Conservation (phyloP, 2,113 vertebrate species). For the Ivindomyrus marchei region DNA sequence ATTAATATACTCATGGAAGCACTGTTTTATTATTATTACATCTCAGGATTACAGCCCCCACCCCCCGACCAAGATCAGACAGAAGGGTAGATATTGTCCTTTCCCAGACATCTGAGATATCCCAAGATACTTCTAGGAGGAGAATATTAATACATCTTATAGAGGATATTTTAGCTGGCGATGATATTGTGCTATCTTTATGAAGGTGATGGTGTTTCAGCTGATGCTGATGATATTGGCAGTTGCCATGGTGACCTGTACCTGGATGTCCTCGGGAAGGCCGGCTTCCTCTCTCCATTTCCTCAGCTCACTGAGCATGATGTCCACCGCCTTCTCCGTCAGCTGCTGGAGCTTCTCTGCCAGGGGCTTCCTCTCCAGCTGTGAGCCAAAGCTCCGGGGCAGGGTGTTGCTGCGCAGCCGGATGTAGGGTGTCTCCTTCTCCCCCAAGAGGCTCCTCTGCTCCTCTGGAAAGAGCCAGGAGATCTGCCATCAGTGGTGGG, state of each 20-base stretch:
- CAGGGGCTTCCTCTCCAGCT: constrained; percentile 79
- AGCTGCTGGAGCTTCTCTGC: constrained; percentile 70
- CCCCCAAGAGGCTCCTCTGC: constrained; percentile 80
- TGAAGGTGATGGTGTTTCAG: neutral
- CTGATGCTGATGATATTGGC: neutral
- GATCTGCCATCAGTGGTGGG: neutral
- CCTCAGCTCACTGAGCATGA: constrained; percentile 59
- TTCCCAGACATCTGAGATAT: neutral
- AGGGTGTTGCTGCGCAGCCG: constrained; percentile 93
- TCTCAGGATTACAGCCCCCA: neutral
- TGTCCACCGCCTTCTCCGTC: constrained; percentile 73
- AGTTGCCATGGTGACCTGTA: constrained; percentile 31
- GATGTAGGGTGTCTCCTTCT: constrained; percentile 74
- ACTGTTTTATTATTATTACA: neutral
- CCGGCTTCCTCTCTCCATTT: constrained; percentile 72
- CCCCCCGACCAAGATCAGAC: neutral
- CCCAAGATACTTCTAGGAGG: neutral
- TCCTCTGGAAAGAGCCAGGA: constrained; percentile 61
- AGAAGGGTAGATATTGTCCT: neutral
- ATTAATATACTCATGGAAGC: neutral
- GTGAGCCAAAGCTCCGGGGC: constrained; percentile 93
- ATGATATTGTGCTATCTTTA: neutral
- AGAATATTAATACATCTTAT: neutral
- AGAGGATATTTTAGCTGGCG: neutral
- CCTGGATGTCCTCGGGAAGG: constrained; percentile 79